Evolutionary conservation across 2,113 vertebrate genomes (phyloP).

Genomic region (Odocoileus virginianus): DNA sequence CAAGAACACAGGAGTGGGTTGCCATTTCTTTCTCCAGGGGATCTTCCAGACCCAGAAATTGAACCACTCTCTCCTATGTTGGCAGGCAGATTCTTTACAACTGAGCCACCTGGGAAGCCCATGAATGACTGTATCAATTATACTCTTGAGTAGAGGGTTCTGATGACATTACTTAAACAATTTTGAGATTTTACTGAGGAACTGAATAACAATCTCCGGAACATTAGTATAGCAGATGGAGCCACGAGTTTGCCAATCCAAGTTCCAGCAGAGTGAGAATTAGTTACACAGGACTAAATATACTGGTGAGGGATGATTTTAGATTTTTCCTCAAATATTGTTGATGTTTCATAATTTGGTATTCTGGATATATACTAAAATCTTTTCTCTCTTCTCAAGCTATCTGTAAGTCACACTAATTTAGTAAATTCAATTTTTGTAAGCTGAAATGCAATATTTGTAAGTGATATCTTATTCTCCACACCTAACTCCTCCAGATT

Average conservation of each 20-base stretch:
- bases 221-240: background rate
- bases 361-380: background rate
- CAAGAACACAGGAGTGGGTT: background rate
- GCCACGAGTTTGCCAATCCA: background rate
- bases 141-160: background rate
- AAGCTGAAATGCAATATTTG: background rate
- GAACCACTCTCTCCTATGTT: background rate
- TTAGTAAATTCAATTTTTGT: too few species aligned
- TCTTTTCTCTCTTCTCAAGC: background rate
- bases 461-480: background rate
- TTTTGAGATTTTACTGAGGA: background rate
- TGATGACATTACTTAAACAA: background rate
- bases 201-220: background rate
- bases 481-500: background rate
- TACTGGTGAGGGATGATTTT: background rate
- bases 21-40: background rate
- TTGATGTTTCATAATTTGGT: background rate
- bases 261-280: background rate
- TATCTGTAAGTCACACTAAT: background rate
- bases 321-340: background rate
- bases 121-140: background rate
- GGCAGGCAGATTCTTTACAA: background rate
- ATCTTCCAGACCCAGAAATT: background rate
- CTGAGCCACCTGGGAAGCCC: background rate
- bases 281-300: background rate